Evolutionary conservation across 2,113 vertebrate genomes (phyloP), one percentile per base, ranked within the genome.

Genomic region (Hipposideros armiger): DNA sequence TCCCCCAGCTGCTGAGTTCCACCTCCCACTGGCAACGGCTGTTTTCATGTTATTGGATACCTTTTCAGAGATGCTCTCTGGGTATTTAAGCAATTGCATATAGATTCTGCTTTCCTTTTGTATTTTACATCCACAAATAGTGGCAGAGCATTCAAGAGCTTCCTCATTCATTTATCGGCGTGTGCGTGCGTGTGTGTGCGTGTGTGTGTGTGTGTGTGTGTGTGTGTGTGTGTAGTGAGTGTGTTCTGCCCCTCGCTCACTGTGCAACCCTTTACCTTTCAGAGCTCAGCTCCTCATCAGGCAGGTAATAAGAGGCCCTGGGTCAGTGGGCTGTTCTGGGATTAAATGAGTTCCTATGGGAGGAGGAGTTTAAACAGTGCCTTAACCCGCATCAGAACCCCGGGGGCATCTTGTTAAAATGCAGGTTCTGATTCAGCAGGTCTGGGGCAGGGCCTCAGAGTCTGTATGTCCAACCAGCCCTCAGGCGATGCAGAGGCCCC

Each of bases 41-140:
- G 2, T 10, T 40, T 26, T 60, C 11, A 0, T 10, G 11, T 15
- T 4, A 0, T 2, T 7, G 42, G 42, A 1, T 7, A 1, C 20
- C 62, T 91, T 54, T 20, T 11, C 80, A 40, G 80, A 19, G 76
- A 40, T 17, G 30, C 16, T 4, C 5, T n/a, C 77, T 40, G 69
- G 52, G 58, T 13, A 0, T 62, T 20, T 22, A 30, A 47, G 54
- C 26, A 19, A 4, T 50, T 9, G 5, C 7, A 1, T 15, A 0
- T 8, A 47, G 47, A 50, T 20, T 69, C 20, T 28, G 36, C 62
- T 82, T 11, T 24, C 24, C 36, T 54, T 70, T 66, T 83, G 6
- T 5, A 16, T n/a, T 20, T 40, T 26, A 7, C 11, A 66, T 7
- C 84, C 13, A 16, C 19, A 30, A 26, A 28, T 11, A 22, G 40